Percentiles rank a stretch among this genome's conserved stretches.
Evolutionary conservation across 1,140 invertebrate species (phyloP).

Genomic region (Drosophila pandora): DNA sequence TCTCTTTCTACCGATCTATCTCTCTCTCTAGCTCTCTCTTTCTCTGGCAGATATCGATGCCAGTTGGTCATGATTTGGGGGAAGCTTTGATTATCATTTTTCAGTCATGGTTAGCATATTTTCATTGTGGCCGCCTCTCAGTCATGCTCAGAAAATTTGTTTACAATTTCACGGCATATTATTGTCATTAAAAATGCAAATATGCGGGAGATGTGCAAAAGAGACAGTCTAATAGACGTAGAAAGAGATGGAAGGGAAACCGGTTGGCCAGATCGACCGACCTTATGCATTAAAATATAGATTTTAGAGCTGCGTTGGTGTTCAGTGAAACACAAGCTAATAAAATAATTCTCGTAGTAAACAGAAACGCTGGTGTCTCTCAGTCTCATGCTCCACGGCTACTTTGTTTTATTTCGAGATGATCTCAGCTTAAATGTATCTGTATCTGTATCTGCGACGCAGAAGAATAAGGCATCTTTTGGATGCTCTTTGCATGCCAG

Average conservation of each 20-base stretch:
- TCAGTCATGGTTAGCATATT: conserved; percentile 43
- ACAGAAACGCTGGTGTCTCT: conserved; percentile 26
- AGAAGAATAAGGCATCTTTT: conserved; percentile 44
- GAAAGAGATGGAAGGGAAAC: conserved; percentile 35
- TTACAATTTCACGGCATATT: conserved; percentile 78
- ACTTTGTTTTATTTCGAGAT: conserved; percentile 45
- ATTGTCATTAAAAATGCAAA: conserved; percentile 77
- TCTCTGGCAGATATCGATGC: conserved; percentile 31
- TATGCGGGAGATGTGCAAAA: conserved; percentile 42
- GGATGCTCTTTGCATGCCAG: conserved; percentile 49
- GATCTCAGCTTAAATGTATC: conserved; percentile 60
- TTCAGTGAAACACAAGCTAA: conserved; percentile 62
- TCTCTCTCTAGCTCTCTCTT: not conserved
- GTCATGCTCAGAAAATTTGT: conserved; percentile 53
- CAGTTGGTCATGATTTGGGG: conserved; percentile 45
- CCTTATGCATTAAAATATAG: conserved; percentile 71
- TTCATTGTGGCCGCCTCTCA: conserved; percentile 26
- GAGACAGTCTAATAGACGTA: conserved; percentile 28
- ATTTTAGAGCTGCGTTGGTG: conserved; percentile 71
- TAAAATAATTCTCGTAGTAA: conserved; percentile 62
- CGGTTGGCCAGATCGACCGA: conserved; percentile 65
- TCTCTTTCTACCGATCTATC: not conserved
- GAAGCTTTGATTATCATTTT: conserved; percentile 42
- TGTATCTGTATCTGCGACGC: conserved; percentile 49
- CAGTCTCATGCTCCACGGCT: conserved; percentile 1